Evolutionary conservation across 2,113 vertebrate genomes (phyloP).

Genomic region (Cheirogaleus medius): DNA sequence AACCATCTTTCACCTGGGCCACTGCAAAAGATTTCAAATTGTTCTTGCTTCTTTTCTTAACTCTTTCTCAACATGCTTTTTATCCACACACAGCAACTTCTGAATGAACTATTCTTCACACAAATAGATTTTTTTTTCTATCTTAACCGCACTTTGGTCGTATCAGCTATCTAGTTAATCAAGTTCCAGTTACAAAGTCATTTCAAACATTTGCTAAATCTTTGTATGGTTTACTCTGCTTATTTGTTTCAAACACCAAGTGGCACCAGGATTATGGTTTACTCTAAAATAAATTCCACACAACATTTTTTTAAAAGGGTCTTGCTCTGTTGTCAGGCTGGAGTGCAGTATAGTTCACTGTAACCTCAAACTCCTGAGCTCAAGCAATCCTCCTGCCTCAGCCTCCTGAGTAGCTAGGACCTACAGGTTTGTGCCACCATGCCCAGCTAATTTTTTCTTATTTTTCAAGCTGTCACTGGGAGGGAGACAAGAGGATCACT

Average conservation of each 20-base stretch:
- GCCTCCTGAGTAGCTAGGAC: too few species aligned
- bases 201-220: background rate
- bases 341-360: too few species aligned
- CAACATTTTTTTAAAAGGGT: too few species aligned
- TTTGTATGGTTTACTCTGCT: background rate
- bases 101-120: conserved; percentile 13
- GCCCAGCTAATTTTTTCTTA: too few species aligned
- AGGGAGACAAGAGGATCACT: too few species aligned
- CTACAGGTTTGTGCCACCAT: too few species aligned
- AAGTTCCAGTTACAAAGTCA: background rate
- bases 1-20: background rate
- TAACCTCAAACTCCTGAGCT: background rate
- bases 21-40: background rate
- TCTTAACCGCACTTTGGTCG: background rate
- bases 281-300: background rate
- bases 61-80: background rate
- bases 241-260: too few species aligned
- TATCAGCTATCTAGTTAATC: background rate
- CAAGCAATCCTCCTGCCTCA: too few species aligned
- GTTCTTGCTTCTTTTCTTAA: background rate
- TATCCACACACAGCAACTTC: background rate
- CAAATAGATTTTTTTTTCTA: background rate
- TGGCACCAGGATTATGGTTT: background rate
- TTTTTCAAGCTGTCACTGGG: too few species aligned
- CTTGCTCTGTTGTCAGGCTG: too few species aligned